A percentile compares a stretch with the other conserved stretches of the same genome.
Evolutionary conservation across 2,888 invertebrate species (phyloP).

Genomic region (Ctena decussata): DNA sequence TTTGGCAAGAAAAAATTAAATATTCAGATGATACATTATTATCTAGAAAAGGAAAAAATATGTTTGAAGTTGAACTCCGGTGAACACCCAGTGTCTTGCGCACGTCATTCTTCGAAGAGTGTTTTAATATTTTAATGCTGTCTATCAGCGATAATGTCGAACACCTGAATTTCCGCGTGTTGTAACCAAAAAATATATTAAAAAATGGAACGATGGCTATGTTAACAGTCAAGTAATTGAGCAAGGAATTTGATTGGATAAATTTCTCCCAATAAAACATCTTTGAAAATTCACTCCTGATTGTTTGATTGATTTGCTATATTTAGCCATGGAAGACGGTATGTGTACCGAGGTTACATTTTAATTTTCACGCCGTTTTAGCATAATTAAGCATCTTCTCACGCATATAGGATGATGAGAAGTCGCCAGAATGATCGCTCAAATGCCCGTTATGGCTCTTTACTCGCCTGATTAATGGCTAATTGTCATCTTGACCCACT

Average conservation of each 20-base stretch:
- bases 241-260: background rate
- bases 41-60: no score
- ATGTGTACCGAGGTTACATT: slow-evolving; percentile 67
- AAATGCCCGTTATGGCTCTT: background rate
- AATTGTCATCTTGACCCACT: background rate
- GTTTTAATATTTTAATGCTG: no score
- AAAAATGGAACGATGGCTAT: no score
- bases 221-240: no score
- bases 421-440: background rate
- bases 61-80: no score
- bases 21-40: no score
- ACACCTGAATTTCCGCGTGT: no score
- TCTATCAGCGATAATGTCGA: no score
- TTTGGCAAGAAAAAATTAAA: no score
- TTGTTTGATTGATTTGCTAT: slow-evolving; percentile 77
- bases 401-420: background rate
- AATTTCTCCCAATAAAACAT: slow-evolving; percentile 65
- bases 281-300: slow-evolving; percentile 71
- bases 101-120: no score
- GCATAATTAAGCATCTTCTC: background rate
- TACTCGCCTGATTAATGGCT: background rate
- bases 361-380: background rate
- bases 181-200: no score
- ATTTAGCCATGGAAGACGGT: slow-evolving; percentile 79
- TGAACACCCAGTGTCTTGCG: no score